Percentiles rank a stretch among this genome's conserved stretches.
Evolutionary conservation across 1,140 invertebrate species (phyloP).

Genomic region (Oncopeltus fasciatus): DNA sequence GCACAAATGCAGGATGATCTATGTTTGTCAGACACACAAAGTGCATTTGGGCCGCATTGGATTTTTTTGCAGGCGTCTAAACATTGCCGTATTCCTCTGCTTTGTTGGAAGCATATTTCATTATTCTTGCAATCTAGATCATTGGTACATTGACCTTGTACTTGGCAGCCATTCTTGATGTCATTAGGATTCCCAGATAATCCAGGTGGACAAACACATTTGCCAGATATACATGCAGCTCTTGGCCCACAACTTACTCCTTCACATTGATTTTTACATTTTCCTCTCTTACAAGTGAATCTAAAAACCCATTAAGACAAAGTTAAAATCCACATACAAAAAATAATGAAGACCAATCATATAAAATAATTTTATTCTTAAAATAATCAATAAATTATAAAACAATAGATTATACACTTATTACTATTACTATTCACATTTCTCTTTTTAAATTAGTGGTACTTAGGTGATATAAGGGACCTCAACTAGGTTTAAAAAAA

Average conservation of each 20-base stretch:
- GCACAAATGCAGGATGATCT: constrained; percentile 70
- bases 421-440: too few relatives aligned
- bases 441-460: too few relatives aligned
- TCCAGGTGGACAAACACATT: constrained; percentile 63
- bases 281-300: constrained; percentile 50
- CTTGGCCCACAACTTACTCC: constrained; percentile 61
- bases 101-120: constrained; percentile 73
- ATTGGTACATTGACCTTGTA: constrained; percentile 55
- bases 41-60: constrained; percentile 77
- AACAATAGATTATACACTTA: too few relatives aligned
- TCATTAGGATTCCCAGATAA: constrained; percentile 62
- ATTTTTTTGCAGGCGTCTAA: constrained; percentile 72
- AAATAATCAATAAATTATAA: too few relatives aligned
- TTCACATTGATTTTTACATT: constrained; percentile 58
- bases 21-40: constrained; percentile 69
- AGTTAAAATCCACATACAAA: too few relatives aligned
- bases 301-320: constrained; percentile 21
- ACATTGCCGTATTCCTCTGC: constrained; percentile 59
- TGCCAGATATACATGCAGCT: constrained; percentile 61
- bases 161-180: constrained; percentile 46
- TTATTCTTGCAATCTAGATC: constrained; percentile 63
- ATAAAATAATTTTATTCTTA: too few relatives aligned
- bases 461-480: too few relatives aligned
- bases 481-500: too few relatives aligned
- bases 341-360: too few relatives aligned